Evolutionary conservation across 2,113 vertebrate genomes (phyloP), one percentile per base, ranked within the genome.

Genomic region (Siniperca chuatsi): DNA sequence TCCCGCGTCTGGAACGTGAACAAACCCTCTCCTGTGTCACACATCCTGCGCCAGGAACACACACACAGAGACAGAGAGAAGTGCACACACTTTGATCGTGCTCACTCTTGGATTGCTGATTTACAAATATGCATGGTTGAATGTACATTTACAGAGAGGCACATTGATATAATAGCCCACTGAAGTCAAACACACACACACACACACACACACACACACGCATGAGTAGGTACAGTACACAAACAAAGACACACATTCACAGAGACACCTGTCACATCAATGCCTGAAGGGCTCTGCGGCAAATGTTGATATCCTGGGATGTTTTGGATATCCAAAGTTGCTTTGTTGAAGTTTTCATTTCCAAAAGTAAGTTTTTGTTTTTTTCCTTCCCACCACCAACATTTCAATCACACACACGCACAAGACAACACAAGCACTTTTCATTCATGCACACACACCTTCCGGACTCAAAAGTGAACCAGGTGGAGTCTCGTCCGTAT

Each of bases 1-100:
- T 99, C 98, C 90, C 97, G 95, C 50, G 98, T 99, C 94, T 99
- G 98, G 95, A 99, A 99, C 84, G 98, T 99, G 96, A 99, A 99
- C 78, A 99, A 95, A 87, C 98, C 98, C 96, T 99, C 98, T 93
- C 98, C 98, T 46, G 98, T 99, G 95, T 99, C 98, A 95, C 98
- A 99, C 98, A 99, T 99, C 96, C 98, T 99, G 95, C n/a, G 91
- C 94, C 91, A 92, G 87, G 85, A 91, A 93, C 89, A 92, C 88
- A 89, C 85, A 90, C 88, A 91, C 78, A 88, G 55, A 94, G 57
- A 91, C 74, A 74, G 62, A 75, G 73, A 73, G 57, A 88, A 52
- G 86, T 62, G 73, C 50, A 84, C 65, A 90, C 70, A 75, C 90
- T 90, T 91, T 93, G 90, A 93, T 92, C 72, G 73, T 2, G 64